A percentile compares a stretch with the other conserved stretches of the same genome.
phyloP scores from a whole-genome alignment of 2,113 vertebrate species.

The Grus americana region DNA sequence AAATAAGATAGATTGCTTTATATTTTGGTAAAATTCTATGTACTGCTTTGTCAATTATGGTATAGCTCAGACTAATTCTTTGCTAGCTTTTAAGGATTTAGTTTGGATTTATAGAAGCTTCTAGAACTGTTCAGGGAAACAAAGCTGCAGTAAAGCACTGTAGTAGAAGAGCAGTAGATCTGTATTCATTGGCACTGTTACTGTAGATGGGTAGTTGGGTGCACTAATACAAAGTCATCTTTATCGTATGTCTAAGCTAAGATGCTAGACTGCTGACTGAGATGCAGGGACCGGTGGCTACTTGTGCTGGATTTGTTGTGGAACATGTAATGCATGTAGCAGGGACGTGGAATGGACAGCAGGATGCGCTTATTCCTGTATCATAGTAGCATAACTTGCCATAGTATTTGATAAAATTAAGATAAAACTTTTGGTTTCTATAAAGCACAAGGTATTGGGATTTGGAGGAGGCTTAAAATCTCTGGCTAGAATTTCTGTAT shows the following conservation, averaged over 20 bases:
- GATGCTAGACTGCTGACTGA: neutral
- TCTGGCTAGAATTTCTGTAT: neutral
- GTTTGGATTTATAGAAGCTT: neutral
- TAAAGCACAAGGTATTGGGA: neutral
- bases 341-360: neutral
- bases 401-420: neutral
- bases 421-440: neutral
- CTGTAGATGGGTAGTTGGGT: neutral
- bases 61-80: neutral
- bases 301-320: neutral
- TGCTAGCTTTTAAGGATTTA: neutral
- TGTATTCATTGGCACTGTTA: neutral
- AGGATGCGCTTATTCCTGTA: neutral
- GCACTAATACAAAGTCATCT: neutral
- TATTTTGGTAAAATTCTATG: neutral
- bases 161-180: neutral
- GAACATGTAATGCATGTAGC: accelerated
- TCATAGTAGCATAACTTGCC: neutral
- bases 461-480: neutral
- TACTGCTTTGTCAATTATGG: neutral
- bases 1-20: neutral
- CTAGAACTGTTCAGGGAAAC: neutral
- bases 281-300: neutral
- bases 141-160: neutral
- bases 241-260: neutral